Conservation (phyloP, 1,140 invertebrate species). For the Lucilia sericata region DNA sequence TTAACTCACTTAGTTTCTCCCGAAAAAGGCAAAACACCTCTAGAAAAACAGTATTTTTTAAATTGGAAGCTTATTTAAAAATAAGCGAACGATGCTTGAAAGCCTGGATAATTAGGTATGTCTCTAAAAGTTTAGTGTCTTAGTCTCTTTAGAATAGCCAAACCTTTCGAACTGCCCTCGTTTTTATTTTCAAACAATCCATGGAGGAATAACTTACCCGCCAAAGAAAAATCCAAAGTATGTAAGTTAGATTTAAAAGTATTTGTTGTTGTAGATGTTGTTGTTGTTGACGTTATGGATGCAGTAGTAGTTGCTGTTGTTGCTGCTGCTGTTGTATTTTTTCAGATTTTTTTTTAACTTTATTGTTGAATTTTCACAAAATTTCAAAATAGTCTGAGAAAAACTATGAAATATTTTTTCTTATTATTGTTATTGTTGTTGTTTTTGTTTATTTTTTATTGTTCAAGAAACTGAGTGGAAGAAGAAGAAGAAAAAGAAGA, state of each 20-base stretch:
- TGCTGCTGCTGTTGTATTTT: background rate
- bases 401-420: constrained; percentile 3
- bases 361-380: constrained; percentile 13
- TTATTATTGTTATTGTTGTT: background rate
- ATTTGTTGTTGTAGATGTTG: background rate
- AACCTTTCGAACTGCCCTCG: no score
- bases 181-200: background rate
- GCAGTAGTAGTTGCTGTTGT: background rate
- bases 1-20: no score
- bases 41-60: no score
- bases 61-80: no score
- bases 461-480: background rate
- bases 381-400: constrained; percentile 27
- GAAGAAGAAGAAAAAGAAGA: background rate
- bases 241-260: background rate
- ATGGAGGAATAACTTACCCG: constrained; percentile 12
- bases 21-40: no score
- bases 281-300: background rate
- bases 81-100: no score
- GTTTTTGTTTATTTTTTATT: background rate
- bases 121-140: no score
- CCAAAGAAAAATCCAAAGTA: constrained; percentile 15
- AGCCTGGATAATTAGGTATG: no score
- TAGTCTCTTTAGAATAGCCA: no score
- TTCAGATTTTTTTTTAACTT: background rate